These are phyloP conservation scores for Hydra vulgaris DNA, from an alignment of 30 jellyfish, hydroid and myxozoan species.

Conservation along the genomic window DNA sequence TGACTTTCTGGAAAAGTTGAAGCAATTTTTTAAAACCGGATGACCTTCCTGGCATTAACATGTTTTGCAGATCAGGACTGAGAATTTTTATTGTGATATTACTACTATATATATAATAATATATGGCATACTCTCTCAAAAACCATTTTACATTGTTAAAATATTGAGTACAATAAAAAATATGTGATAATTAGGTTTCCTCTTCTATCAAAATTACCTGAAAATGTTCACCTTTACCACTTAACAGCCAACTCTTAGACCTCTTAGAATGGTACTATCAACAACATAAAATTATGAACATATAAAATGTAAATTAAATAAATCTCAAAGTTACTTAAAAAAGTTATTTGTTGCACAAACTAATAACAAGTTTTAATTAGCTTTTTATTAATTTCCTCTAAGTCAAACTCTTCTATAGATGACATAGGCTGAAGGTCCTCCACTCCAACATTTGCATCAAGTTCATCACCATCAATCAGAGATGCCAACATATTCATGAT, in stretches of 20 bases:
- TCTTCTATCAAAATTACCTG: neutral
- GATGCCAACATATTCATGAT: neutral
- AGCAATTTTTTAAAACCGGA: neutral
- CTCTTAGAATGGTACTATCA: neutral
- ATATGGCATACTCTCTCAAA: neutral
- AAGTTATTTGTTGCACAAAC: neutral
- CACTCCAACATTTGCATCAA: neutral
- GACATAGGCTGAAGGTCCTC: neutral
- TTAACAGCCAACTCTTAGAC: neutral
- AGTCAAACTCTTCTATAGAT: neutral
- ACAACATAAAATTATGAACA: neutral
- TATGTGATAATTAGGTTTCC: neutral
- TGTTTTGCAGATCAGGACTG: neutral
- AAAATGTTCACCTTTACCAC: neutral
- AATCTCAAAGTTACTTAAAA: neutral
- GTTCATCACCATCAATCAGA: conserved; percentile 5
- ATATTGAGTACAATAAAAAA: neutral
- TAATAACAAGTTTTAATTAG: neutral
- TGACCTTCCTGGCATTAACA: neutral
- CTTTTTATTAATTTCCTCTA: neutral
- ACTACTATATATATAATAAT: neutral
- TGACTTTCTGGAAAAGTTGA: neutral
- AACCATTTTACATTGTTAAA: neutral
- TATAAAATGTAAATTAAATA: neutral
- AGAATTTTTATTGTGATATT: neutral